Percentiles rank a stretch among this genome's conserved stretches.
Evolutionary conservation across 2,888 invertebrate genomes (phyloP).

Genomic region (Xylota sylvarum): DNA sequence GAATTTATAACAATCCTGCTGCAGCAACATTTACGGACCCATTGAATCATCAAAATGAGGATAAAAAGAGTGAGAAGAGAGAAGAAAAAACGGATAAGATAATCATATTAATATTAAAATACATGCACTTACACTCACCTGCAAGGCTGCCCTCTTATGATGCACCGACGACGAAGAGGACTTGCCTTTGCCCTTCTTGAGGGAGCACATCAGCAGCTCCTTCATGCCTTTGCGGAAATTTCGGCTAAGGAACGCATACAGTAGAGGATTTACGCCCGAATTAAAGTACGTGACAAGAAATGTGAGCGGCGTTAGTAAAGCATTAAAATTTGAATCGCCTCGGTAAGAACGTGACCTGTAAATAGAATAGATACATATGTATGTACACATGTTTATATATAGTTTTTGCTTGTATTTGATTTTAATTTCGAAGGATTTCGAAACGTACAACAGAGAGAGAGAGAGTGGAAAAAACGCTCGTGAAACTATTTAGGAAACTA

Average conservation of each 20-base stretch:
- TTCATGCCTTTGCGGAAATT: conserved; percentile 94
- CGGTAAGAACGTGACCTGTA: conserved; percentile 87
- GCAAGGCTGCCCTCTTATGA: conserved; percentile 83
- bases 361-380: conserved; percentile 9
- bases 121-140: conserved; percentile 81
- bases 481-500: conserved; percentile 19
- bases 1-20: conserved; percentile 33
- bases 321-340: conserved; percentile 91
- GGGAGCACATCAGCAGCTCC: conserved; percentile 90
- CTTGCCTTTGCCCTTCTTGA: conserved; percentile 84
- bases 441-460: too few relatives aligned
- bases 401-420: background rate
- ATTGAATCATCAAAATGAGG: conserved; percentile 9
- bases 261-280: conserved; percentile 94
- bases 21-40: conserved; percentile 21
- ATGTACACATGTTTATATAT: too few relatives aligned
- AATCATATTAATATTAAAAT: conserved; percentile 40
- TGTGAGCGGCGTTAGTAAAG: conserved; percentile 92
- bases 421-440: conserved; percentile 9
- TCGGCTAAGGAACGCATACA: conserved; percentile 94
- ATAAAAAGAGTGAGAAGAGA: conserved; percentile 3
- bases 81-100: conserved; percentile 17
- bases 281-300: conserved; percentile 95
- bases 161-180: conserved; percentile 84
- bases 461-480: background rate